phyloP scores from a whole-genome alignment of 2,797 vertebrate genomes.

The Mormyrops attenuatus region DNA sequence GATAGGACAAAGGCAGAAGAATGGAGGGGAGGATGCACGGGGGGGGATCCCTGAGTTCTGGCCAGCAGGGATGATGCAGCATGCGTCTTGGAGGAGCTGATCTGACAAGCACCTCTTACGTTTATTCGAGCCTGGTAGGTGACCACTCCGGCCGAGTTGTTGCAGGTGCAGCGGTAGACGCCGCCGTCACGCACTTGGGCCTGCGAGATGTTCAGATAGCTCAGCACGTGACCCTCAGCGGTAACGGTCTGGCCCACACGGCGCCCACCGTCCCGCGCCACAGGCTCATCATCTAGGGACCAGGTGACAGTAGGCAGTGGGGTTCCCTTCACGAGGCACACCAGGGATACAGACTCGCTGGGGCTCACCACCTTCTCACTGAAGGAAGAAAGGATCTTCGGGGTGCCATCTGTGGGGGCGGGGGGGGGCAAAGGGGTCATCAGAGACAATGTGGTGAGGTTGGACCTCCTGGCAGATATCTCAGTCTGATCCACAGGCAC shows the following conservation, averaged over 20 bases:
- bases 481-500: not conserved
- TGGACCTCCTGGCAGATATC: not conserved
- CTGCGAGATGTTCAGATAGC: slow-evolving; percentile 94
- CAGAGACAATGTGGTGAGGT: not conserved
- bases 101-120: slow-evolving; percentile 99
- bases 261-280: slow-evolving; percentile 86
- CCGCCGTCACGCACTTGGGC: slow-evolving; percentile 94
- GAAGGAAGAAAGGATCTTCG: slow-evolving; percentile 95
- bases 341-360: slow-evolving; percentile 84
- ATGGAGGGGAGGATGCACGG: not conserved
- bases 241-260: slow-evolving; percentile 90
- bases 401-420: slow-evolving; percentile 78
- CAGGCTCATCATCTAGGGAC: slow-evolving; percentile 90
- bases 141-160: slow-evolving; percentile 96
- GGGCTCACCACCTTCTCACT: slow-evolving; percentile 96
- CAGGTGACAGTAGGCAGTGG: slow-evolving; percentile 87
- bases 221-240: slow-evolving; percentile 87
- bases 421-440: not conserved
- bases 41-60: slow-evolving; percentile 15
- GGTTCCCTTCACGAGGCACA: slow-evolving; percentile 94
- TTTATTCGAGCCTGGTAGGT: slow-evolving; percentile 99
- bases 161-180: slow-evolving; percentile 94
- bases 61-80: slow-evolving; percentile 57
- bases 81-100: slow-evolving; percentile 91
- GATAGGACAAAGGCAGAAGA: not conserved